Base-by-base conservation (phyloP, 2,113 vertebrate genomes). In the Elachura formosa region DNA sequence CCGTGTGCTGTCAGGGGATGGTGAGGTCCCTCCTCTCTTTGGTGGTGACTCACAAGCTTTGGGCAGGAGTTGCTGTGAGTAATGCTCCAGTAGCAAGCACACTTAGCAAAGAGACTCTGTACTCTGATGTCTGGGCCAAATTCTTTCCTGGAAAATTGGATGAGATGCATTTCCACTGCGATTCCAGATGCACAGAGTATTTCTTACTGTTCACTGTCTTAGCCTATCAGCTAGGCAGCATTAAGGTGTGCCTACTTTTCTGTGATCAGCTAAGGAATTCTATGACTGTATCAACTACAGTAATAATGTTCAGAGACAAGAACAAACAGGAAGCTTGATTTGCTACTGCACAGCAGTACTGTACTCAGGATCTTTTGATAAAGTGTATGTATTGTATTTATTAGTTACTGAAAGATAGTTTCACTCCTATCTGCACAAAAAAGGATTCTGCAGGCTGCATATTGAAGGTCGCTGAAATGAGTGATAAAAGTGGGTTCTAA, bases 1-100 rank as follows among this genome's bases (percentile, higher is more conserved):
- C 34, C 2, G 0, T 4, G 0, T 0, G 0, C 78, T 2, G 6
- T 66, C 36, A 21, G 46, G 51, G 67, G 84, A 86, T 0, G 0
- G 9, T 36, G 87, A 91, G 82, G 13, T 83, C 23, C 20, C 59
- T 77, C 23, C 25, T 71, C 28, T 59, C 43, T 31, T 56, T 26
- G 2, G 2, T 1, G 1, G 77, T 89, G 75, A 91, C 46, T 94
- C 59, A 68, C 75, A 62, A 80, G 52, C 26, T 22, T 55, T n/a
- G 68, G 84, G 59, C 75, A 55, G 36, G 23, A 54, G 3, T 36
- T 89, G 46, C 55, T 66, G 46, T 90, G 89, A 90, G 59, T 80
- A 56, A 85, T 74, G 67, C 64, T 71, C 86, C 25, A 0, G 63
- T 94, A 83, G 87, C 82, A 79, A 83, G 87, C 82, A 79, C 0